A percentile compares a stretch with the other conserved stretches of the same genome.
phyloP scores from a whole-genome alignment of 1,140 invertebrate genomes.

The Bombyx mori region ASM3026992v2 NC_085111.1:14403501-14404000 shows the following conservation, averaged over 20 bases:
- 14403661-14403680: no score
- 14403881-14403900: no score
- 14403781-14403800: neutral
- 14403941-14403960: slow-evolving; percentile 1
- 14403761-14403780: neutral
- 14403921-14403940: slow-evolving; percentile 3
- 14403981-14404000: slow-evolving; percentile 4
- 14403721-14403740: no score
- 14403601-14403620: slow-evolving; percentile 1
- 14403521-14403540: slow-evolving; percentile 16
- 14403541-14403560: slow-evolving; percentile 21
- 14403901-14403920: neutral
- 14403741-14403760: no score
- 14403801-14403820: no score
- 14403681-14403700: no score
- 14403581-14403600: slow-evolving; percentile 12
- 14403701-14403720: no score
- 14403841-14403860: no score
- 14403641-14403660: slow-evolving; percentile 3
- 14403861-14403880: no score
- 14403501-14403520: slow-evolving; percentile 13
- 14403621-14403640: slow-evolving; percentile 7
- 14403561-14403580: slow-evolving; percentile 12
- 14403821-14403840: no score
- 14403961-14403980: neutral